Percentiles rank a stretch among this genome's conserved stretches.
These are phyloP conservation scores for Rhinatrema bivittatum DNA, from an alignment of 2,797 vertebrate species.

Conservation along the genomic window DNA sequence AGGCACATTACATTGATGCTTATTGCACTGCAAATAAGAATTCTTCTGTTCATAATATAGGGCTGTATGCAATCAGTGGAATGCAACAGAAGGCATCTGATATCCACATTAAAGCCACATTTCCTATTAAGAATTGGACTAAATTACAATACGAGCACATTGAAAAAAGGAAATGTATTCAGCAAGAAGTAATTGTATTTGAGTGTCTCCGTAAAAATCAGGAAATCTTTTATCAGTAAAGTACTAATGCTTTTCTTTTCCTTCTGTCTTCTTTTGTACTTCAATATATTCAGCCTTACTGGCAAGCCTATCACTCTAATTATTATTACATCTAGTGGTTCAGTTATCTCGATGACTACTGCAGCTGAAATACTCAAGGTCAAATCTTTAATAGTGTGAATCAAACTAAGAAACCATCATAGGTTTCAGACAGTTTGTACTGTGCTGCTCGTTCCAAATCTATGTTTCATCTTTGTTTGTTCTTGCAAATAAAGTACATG, in stretches of 20 bases:
- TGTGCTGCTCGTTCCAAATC: constrained; percentile 9
- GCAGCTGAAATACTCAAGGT: constrained; percentile 42
- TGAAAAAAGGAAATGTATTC: constrained; percentile 41
- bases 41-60: constrained; percentile 35
- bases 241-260: constrained; percentile 35
- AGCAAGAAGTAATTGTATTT: constrained; percentile 46
- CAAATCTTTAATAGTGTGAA: constrained; percentile 32
- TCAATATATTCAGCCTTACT: constrained; percentile 31
- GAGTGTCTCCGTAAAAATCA: constrained; percentile 40
- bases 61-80: constrained; percentile 34
- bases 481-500: too few relatives aligned
- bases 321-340: constrained; percentile 44
- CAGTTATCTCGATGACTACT: constrained; percentile 38
- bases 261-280: constrained; percentile 24
- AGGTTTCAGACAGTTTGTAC: constrained; percentile 3
- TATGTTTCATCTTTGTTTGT: too few relatives aligned
- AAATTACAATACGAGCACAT: constrained; percentile 40
- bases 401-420: constrained; percentile 18
- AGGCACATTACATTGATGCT: constrained; percentile 25
- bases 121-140: constrained; percentile 48
- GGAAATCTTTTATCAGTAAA: constrained; percentile 36
- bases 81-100: constrained; percentile 47
- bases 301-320: constrained; percentile 43
- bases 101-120: constrained; percentile 42
- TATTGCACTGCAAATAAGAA: constrained; percentile 41